phyloP scores from a whole-genome alignment of 2,888 invertebrate species.

The Drosophila recens region DNA sequence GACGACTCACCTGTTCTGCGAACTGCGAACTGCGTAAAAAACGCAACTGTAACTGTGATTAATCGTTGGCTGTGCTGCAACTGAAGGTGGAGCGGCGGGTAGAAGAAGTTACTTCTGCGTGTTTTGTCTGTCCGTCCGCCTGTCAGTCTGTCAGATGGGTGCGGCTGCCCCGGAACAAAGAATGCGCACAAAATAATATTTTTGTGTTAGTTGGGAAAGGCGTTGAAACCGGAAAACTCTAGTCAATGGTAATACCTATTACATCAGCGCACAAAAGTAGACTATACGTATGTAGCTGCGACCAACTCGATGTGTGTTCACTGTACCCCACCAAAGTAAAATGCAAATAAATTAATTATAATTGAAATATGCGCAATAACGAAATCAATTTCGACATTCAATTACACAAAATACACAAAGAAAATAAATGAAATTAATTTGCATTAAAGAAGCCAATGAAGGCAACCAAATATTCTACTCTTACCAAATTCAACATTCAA shows the following conservation, averaged over 20 bases:
- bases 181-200: slow-evolving; percentile 32
- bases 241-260: slow-evolving; percentile 56
- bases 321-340: slow-evolving; percentile 8
- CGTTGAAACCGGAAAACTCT: slow-evolving; percentile 47
- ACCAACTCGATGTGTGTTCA: not conserved
- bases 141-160: slow-evolving; percentile 41
- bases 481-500: slow-evolving; percentile 47
- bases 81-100: slow-evolving; percentile 1
- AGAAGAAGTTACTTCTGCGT: slow-evolving; percentile 13
- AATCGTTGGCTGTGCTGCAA: slow-evolving; percentile 47
- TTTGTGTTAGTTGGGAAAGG: slow-evolving; percentile 17
- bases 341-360: slow-evolving; percentile 45
- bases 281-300: slow-evolving; percentile 4
- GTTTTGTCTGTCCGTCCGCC: slow-evolving; percentile 1
- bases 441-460: slow-evolving; percentile 32
- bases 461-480: slow-evolving; percentile 2
- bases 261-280: slow-evolving; percentile 72
- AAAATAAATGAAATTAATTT: slow-evolving; percentile 46
- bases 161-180: slow-evolving; percentile 41
- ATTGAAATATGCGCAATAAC: slow-evolving; percentile 26
- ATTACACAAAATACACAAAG: slow-evolving; percentile 43
- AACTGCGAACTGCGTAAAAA: slow-evolving; percentile 40
- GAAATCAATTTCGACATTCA: slow-evolving; percentile 55
- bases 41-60: slow-evolving; percentile 66
- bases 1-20: slow-evolving; percentile 19